A percentile compares a stretch with the other conserved stretches of the same genome.
These are phyloP conservation scores for Allophyes oxyacanthae DNA, from an alignment of 2,888 invertebrate species.

Conservation along the genomic window DNA sequence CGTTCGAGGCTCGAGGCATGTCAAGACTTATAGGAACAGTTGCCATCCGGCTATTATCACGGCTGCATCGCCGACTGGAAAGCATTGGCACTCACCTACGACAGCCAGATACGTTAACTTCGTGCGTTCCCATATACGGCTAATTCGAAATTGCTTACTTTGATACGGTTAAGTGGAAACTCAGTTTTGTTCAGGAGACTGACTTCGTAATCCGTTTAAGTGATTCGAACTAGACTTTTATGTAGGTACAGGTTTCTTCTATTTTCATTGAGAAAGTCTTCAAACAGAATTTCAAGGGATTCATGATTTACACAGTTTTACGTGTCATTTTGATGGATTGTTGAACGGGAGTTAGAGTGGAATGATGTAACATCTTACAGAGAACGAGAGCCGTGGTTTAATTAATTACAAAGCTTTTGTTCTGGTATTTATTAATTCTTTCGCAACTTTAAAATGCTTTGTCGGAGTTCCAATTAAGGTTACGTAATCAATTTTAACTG, in stretches of 20 bases:
- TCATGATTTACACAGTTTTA: too few relatives aligned
- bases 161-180: constrained; percentile 45
- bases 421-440: constrained; percentile 25
- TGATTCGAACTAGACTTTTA: constrained; percentile 1
- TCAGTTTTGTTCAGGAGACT: constrained; percentile 17
- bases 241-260: too few relatives aligned
- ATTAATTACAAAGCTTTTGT: constrained; percentile 30
- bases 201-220: constrained; percentile 7
- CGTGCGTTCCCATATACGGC: constrained; percentile 54
- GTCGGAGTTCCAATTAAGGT: constrained; percentile 15
- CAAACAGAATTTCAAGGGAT: too few relatives aligned
- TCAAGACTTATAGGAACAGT: constrained; percentile 40
- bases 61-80: constrained; percentile 50
- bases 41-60: constrained; percentile 50
- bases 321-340: not conserved
- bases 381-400: constrained; percentile 9
- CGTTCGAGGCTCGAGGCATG: constrained; percentile 19
- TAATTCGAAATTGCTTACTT: constrained; percentile 48
- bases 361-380: constrained; percentile 9
- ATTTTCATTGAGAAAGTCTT: too few relatives aligned
- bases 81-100: constrained; percentile 47
- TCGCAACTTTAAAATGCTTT: constrained; percentile 18
- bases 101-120: constrained; percentile 46
- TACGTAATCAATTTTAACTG: constrained; percentile 27
- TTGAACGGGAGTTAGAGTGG: too few relatives aligned